A percentile compares a stretch with the other conserved stretches of the same genome.
Conservation (phyloP, 92 coral and sea anemone species). For the Desmophyllum pertusum region DNA sequence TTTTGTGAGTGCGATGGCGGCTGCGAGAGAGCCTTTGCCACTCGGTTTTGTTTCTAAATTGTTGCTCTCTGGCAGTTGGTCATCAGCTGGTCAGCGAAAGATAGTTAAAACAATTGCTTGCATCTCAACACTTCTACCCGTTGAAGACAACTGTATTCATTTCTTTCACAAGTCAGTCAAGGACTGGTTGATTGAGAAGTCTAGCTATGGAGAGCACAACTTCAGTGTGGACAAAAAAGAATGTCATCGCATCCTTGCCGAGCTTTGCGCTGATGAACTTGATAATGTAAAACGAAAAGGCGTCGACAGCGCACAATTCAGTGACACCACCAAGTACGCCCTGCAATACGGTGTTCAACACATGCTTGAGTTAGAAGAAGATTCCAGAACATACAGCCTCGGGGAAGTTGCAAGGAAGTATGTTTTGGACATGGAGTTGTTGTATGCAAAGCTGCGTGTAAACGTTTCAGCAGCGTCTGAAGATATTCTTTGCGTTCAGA, state of each 20-base stretch:
- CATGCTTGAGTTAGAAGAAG: conserved; percentile 1
- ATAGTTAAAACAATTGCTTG: too few species aligned
- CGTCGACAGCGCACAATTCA: not conserved
- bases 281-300: conserved; percentile 22
- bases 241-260: too few species aligned
- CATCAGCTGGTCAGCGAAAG: not conserved
- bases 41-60: too few species aligned
- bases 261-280: conserved; percentile 31
- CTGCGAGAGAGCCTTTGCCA: too few species aligned
- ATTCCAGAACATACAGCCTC: not conserved
- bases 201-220: too few species aligned
- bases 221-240: too few species aligned
- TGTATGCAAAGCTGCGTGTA: conserved; percentile 11
- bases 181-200: too few species aligned
- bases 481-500: not conserved
- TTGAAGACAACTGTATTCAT: too few species aligned
- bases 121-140: too few species aligned
- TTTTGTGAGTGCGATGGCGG: not conserved
- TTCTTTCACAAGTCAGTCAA: too few species aligned
- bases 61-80: not conserved
- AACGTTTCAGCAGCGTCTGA: not conserved
- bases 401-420: not conserved
- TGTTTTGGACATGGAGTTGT: not conserved
- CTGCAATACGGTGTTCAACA: conserved; percentile 21
- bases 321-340: conserved; percentile 1